Base-by-base conservation (phyloP, 2,888 invertebrate genomes). In the Cremastinae sp. region DNA sequence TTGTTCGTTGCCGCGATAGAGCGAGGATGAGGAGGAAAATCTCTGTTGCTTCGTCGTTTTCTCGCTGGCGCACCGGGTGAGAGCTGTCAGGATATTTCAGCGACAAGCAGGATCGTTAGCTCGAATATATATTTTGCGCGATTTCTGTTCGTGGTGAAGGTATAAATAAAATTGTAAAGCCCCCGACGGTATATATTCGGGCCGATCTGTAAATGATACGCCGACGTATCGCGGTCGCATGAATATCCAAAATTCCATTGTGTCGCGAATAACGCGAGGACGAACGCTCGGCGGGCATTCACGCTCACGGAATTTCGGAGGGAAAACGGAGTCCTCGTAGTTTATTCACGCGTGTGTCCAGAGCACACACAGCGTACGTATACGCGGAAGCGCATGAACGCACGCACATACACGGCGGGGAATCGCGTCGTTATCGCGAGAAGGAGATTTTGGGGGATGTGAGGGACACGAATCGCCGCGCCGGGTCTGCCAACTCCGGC, bases 301-400 rank as follows among this genome's bases (percentile, higher is more conserved):
- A 1, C 8, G 28, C 22, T 56, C 41, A 64, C 14, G 51, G 36
- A 10, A 22, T 62, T 62, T 38, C 18, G 28, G 70, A 70, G 54
- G 54, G 20, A 45, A 12, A 47, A 36, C 59, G 49, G 28, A 3
- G 14, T 12, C 41, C 20, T 70, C 45, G 59, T 65, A 54, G 43
- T 41, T 77, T 77, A 77, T 77, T 73, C 76, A 74, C 54, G 73
- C 45, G 36, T 54, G 47, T 36, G 34, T 12, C 43, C 34, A 10
- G 28, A 8, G 5, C 10, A 20, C 54, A 53, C n/a, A n/a, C n/a
- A n/a, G n/a, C n/a, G n/a, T n/a, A n/a, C 41, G 53, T 43, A 41
- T 16, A 68, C 53, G 22, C 51, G 53, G 18, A 16, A 10, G 41
- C 7, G 20, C 12, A 43, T n/a, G 2, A 22, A 43, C 16, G 18